phyloP scores from a whole-genome alignment of 1,140 invertebrate species.

The Neuroterus valhalla region DNA sequence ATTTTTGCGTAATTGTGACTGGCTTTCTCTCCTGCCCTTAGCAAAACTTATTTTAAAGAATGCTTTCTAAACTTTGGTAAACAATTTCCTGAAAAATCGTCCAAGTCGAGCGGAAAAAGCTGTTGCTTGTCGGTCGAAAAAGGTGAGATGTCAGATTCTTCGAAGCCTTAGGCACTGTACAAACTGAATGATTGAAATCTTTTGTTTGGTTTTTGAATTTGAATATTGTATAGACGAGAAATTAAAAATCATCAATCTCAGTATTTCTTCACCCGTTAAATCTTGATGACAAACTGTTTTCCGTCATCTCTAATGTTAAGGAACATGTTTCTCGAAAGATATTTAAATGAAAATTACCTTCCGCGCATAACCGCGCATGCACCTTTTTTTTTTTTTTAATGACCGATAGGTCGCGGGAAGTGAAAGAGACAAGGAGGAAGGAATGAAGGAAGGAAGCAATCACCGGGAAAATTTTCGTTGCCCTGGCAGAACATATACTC shows the following conservation, averaged over 20 bases:
- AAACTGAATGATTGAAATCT: no score
- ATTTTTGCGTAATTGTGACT: not conserved
- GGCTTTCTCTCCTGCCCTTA: constrained; percentile 19
- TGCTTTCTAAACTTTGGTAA: constrained; percentile 13
- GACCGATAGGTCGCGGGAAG: constrained; percentile 1
- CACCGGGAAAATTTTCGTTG: constrained; percentile 30
- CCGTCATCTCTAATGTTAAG: no score
- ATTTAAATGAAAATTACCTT: not conserved
- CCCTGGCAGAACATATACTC: constrained; percentile 29
- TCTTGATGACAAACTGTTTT: not conserved
- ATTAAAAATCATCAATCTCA: not conserved
- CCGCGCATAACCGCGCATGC: constrained; percentile 5
- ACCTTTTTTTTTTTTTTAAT: not conserved
- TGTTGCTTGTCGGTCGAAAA: no score
- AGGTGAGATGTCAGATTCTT: no score
- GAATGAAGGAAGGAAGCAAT: constrained; percentile 15
- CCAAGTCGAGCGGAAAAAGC: no score
- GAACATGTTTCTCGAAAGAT: constrained; percentile 6
- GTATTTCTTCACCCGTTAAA: not conserved
- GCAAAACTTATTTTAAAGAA: not conserved
- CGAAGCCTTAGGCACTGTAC: no score
- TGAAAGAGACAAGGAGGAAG: constrained; percentile 20
- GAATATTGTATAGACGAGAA: no score
- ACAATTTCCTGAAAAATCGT: no score
- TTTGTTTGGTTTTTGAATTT: no score